Evolutionary conservation across 2,113 vertebrate genomes (phyloP).

Genomic region (Callionymus lyra): DNA sequence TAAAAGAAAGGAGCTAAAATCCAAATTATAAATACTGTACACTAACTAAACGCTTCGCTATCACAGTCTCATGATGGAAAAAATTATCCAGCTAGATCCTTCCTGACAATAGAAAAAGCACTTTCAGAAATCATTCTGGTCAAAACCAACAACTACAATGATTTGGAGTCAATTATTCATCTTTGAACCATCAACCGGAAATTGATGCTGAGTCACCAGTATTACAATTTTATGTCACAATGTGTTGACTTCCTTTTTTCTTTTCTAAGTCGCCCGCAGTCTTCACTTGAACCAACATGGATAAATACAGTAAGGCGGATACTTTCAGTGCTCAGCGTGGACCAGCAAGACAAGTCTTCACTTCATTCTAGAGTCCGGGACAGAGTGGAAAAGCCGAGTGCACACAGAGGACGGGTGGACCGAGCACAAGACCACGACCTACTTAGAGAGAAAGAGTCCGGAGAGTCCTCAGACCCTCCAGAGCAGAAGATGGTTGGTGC

Average conservation of each 20-base stretch:
- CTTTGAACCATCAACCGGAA: no score
- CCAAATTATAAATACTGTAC: constrained; percentile 81
- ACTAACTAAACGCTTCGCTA: constrained; percentile 45
- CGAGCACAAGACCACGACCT: constrained; percentile 39
- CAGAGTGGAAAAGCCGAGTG: constrained; percentile 26
- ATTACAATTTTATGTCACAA: no score
- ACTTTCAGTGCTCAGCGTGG: no score
- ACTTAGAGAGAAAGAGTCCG: constrained; percentile 9
- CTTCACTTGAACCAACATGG: no score
- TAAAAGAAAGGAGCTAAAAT: constrained; percentile 63
- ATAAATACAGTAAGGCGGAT: no score
- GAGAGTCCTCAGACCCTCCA: constrained; percentile 79
- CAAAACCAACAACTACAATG: no score
- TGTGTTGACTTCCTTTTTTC: no score
- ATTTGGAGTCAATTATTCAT: no score
- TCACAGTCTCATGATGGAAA: constrained; percentile 36
- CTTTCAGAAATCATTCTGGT: neutral
- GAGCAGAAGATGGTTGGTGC: constrained; percentile 93
- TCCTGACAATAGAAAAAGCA: constrained; percentile 6
- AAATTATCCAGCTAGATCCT: constrained; percentile 14
- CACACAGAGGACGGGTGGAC: constrained; percentile 50
- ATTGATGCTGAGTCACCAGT: no score
- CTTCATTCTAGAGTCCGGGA: constrained; percentile 23
- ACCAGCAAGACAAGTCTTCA: constrained; percentile 8
- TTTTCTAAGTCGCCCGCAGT: no score